These are phyloP conservation scores for Platycnemis pennipes DNA, from an alignment of 2,888 invertebrate species.

Conservation along the genomic window DNA sequence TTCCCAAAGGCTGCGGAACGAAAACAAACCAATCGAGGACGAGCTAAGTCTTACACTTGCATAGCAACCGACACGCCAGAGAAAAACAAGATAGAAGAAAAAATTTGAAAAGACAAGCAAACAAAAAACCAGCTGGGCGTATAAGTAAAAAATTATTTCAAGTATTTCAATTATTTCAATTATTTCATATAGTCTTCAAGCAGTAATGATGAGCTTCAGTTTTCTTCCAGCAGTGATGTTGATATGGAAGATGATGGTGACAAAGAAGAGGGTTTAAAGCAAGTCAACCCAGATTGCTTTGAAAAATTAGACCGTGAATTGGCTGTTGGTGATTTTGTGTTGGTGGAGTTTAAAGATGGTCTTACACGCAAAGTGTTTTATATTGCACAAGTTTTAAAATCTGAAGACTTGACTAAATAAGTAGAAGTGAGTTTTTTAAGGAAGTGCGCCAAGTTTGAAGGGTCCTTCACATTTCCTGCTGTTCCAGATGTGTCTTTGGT, in stretches of 20 bases:
- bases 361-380: not conserved
- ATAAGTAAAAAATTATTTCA: not conserved
- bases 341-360: not conserved
- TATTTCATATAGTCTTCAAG: not conserved
- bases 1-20: not conserved
- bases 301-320: not conserved
- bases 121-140: not conserved
- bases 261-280: not conserved
- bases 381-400: not conserved
- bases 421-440: not conserved
- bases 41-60: not conserved
- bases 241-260: not conserved
- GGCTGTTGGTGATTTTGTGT: not conserved
- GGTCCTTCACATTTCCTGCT: not conserved
- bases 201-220: not conserved
- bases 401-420: not conserved
- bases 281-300: not conserved
- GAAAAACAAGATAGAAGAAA: not conserved
- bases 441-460: not conserved
- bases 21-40: not conserved
- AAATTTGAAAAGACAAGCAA: not conserved
- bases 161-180: not conserved
- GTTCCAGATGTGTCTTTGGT: not conserved
- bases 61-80: not conserved
- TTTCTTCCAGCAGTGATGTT: not conserved